These are phyloP conservation scores for Anarsia innoxiella DNA, from an alignment of 2,888 invertebrate species.

Conservation along the genomic window DNA sequence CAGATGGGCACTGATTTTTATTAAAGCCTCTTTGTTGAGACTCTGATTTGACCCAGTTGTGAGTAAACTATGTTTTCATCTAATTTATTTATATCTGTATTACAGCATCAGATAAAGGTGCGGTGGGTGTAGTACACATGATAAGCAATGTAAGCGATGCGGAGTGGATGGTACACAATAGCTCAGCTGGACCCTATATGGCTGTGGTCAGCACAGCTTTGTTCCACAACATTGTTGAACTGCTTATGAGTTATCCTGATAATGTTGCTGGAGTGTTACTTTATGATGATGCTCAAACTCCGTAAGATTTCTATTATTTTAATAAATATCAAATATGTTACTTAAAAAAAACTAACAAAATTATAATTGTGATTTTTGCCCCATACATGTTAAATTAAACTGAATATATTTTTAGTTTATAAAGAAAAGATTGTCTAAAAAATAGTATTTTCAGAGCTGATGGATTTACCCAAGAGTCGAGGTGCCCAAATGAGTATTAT, in stretches of 20 bases:
- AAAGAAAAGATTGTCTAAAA: too few species aligned
- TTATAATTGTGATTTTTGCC: background rate
- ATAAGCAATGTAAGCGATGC: slow-evolving; percentile 79
- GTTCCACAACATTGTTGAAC: slow-evolving; percentile 69
- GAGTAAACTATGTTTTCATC: background rate
- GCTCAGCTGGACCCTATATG: slow-evolving; percentile 87
- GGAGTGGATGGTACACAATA: slow-evolving; percentile 81
- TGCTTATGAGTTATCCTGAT: slow-evolving; percentile 65
- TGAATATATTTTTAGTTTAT: background rate
- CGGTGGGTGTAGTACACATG: slow-evolving; percentile 89
- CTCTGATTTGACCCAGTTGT: too few species aligned
- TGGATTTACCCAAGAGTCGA: slow-evolving; percentile 78
- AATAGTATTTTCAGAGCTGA: slow-evolving; percentile 49
- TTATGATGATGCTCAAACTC: slow-evolving; percentile 71
- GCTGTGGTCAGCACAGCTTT: slow-evolving; percentile 81
- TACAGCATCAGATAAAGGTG: slow-evolving; percentile 83
- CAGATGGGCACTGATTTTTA: too few species aligned
- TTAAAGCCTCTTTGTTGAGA: too few species aligned
- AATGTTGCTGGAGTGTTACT: slow-evolving; percentile 81
- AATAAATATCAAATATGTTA: too few species aligned
- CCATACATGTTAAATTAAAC: too few species aligned
- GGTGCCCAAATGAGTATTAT: slow-evolving; percentile 88
- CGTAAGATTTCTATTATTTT: too few species aligned
- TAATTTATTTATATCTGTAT: slow-evolving; percentile 18
- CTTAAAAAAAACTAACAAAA: background rate